A percentile compares a stretch with the other conserved stretches of the same genome.
These are phyloP conservation scores for Mythimna lalbum DNA, from an alignment of 2,888 invertebrate species.

Conservation along the genomic window DNA sequence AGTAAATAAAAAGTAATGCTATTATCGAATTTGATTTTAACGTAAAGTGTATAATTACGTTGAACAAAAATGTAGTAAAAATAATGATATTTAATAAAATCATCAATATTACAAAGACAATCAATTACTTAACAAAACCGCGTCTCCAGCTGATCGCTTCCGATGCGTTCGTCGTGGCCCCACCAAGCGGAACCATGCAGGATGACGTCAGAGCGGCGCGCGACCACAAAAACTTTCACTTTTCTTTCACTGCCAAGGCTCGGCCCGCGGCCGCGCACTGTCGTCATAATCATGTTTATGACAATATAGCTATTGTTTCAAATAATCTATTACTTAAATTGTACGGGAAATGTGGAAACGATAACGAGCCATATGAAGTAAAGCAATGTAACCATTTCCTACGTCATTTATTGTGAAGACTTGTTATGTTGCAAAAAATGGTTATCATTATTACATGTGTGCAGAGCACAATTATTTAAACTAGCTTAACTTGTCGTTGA, in stretches of 20 bases:
- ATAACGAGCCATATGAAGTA: slow-evolving; percentile 30
- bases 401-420: slow-evolving; percentile 43
- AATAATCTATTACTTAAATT: slow-evolving; percentile 48
- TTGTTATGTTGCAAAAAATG: slow-evolving; percentile 23
- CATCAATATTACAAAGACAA: slow-evolving; percentile 6
- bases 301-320: slow-evolving; percentile 56
- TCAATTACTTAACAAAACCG: slow-evolving; percentile 12
- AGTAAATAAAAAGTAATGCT: not conserved
- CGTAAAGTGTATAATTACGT: not conserved
- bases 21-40: not conserved
- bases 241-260: slow-evolving; percentile 87
- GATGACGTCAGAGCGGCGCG: slow-evolving; percentile 69
- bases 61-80: not conserved
- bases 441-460: slow-evolving; percentile 20
- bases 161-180: slow-evolving; percentile 55
- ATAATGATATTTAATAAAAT: not conserved
- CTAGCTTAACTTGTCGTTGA: slow-evolving; percentile 20
- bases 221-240: slow-evolving; percentile 84
- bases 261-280: slow-evolving; percentile 37
- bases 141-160: slow-evolving; percentile 49
- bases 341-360: slow-evolving; percentile 57
- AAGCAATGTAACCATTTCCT: slow-evolving; percentile 37
- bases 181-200: slow-evolving; percentile 68
- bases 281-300: slow-evolving; percentile 46
- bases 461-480: slow-evolving; percentile 29